Percentiles rank a stretch among this genome's conserved stretches.
Evolutionary conservation across 2,888 invertebrate genomes (phyloP).

Genomic region (Pinctada fucata): DNA sequence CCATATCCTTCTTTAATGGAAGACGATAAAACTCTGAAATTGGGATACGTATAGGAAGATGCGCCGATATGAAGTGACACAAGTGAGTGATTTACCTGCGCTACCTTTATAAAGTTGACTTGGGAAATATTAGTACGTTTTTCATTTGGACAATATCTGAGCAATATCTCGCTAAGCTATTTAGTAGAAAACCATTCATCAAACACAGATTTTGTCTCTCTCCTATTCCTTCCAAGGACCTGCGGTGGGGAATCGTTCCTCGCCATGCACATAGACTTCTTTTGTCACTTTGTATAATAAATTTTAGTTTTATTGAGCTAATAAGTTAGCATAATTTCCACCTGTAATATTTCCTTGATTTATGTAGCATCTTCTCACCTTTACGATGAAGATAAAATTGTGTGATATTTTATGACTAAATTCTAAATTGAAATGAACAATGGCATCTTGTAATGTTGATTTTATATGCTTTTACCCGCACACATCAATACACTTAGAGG

Average conservation of each 20-base stretch:
- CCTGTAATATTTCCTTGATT: slow-evolving; percentile 32
- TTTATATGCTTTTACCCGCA: slow-evolving; percentile 20
- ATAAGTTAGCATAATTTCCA: slow-evolving; percentile 39
- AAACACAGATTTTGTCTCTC: slow-evolving; percentile 5
- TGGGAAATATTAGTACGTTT: slow-evolving; percentile 24
- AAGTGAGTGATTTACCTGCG: slow-evolving; percentile 20
- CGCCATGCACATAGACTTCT: slow-evolving; percentile 4
- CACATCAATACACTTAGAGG: not conserved
- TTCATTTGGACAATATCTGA: slow-evolving; percentile 9
- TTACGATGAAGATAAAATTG: slow-evolving; percentile 32
- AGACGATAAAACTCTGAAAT: slow-evolving; percentile 4
- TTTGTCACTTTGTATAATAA: slow-evolving; percentile 19
- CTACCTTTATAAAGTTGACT: slow-evolving; percentile 10
- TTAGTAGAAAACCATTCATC: slow-evolving; percentile 26
- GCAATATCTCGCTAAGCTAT: slow-evolving; percentile 16
- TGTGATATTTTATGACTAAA: slow-evolving; percentile 27
- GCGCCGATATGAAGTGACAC: slow-evolving; percentile 9
- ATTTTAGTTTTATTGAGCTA: slow-evolving; percentile 32
- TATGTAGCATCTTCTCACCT: slow-evolving; percentile 23
- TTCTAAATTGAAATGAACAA: slow-evolving; percentile 22
- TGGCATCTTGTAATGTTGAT: slow-evolving; percentile 24
- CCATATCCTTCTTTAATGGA: not conserved
- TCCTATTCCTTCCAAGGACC: not conserved
- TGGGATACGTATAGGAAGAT: not conserved
- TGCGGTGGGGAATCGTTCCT: not conserved